Evolutionary conservation across 1,140 invertebrate genomes (phyloP).

Genomic region (Eumeta japonica): DNA sequence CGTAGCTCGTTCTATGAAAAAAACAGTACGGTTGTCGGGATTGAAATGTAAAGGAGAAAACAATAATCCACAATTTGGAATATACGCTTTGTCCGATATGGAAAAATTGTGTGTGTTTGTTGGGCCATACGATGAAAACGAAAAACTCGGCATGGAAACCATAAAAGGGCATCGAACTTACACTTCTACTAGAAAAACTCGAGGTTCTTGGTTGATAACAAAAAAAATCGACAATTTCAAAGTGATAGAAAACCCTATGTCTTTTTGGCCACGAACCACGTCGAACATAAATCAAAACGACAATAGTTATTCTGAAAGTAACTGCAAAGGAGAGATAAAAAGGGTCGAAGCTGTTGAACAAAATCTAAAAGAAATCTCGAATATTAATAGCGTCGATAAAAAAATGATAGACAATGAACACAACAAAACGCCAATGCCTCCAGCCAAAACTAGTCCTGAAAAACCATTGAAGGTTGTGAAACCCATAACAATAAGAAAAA

Average conservation of each 20-base stretch:
- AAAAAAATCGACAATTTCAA: conserved; percentile 38
- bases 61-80: conserved; percentile 33
- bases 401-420: too few relatives aligned
- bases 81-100: conserved; percentile 39
- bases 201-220: conserved; percentile 41
- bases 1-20: conserved; percentile 27
- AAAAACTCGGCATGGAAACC: conserved; percentile 39
- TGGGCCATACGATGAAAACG: conserved; percentile 41
- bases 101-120: conserved; percentile 36
- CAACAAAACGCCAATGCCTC: background rate
- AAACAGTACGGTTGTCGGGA: conserved; percentile 38
- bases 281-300: conserved; percentile 12
- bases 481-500: conserved; percentile 39
- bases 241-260: conserved; percentile 41
- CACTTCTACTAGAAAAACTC: conserved; percentile 18
- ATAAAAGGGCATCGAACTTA: conserved; percentile 18
- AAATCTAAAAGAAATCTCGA: background rate
- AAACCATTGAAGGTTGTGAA: conserved; percentile 17
- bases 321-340: background rate
- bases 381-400: too few relatives aligned
- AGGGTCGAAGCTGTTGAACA: background rate
- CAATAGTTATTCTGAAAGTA: conserved; percentile 7
- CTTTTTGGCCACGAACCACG: conserved; percentile 26
- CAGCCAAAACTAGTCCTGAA: conserved; percentile 5
- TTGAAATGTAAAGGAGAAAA: conserved; percentile 19